Evolutionary conservation across 2,113 vertebrate species (phyloP), one percentile per base, ranked within the genome.

Genomic region (Lanius ludovicianus): DNA sequence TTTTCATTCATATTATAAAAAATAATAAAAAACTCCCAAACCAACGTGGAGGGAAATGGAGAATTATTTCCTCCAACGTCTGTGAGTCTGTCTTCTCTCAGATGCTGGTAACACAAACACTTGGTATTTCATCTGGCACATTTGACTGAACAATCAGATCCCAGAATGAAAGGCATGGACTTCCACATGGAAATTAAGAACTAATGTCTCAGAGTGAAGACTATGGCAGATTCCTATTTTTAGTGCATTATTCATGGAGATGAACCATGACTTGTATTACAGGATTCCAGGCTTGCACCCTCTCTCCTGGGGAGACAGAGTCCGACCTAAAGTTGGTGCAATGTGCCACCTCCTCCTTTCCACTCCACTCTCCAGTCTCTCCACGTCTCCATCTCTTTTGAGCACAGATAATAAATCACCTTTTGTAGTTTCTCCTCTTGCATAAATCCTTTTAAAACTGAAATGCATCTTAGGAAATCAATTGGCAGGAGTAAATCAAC

Each of bases 401-500:
- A 78, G 49, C 52, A 52, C 35, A 31, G 27, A 46, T 24, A 82
- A 76, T 65, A 89, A 91, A 47, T 21, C 68, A 90, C 71, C 23
- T 89, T 94, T 69, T 73, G 41, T 35, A 90, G 23, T 62, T 35
- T 30, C 30, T 86, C 16, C 71, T 75, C 50, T 83, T 70, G 30
- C n/a, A 74, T 50, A 65, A 79, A 85, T 76, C 35, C n/a, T 73
- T 87, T 77, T 23, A 47, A 47, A 63, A 23, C 15, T 56, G 30
- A 56, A 89, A 81, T 10, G 7, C 56, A 28, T 56, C 75, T 90
- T 41, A 68, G 71, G 44, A 62, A 90, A 81, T 78, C 64, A 70
- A 69, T 89, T 94, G 90, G 41, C 76, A 90, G 52, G 64, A 84
- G 28, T 30, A 86, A 94, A 89, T 90, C 33, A 84, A 80, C 74